A percentile compares a stretch with the other conserved stretches of the same genome.
Conservation (phyloP, 2,113 vertebrate genomes). For the Irena cyanogastra region DNA sequence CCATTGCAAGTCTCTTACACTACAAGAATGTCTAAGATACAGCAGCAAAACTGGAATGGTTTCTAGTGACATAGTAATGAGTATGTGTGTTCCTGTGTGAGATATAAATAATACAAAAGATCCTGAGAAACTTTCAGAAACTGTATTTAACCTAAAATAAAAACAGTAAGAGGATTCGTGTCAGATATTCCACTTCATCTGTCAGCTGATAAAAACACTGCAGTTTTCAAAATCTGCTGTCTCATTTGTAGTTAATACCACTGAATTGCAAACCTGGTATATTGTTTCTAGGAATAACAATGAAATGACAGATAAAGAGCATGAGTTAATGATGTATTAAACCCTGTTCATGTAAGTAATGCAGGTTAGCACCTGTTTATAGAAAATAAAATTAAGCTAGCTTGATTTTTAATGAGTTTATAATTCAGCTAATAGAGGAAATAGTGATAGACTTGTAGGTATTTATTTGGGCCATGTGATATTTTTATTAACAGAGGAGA, state of each 20-base stretch:
- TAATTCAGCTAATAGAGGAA: slow-evolving; percentile 17
- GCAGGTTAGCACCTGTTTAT: neutral
- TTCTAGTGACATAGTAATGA: neutral
- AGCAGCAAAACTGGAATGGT: neutral
- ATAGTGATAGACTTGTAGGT: neutral
- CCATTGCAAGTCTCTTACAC: neutral
- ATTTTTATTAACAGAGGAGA: slow-evolving; percentile 1
- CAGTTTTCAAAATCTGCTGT: neutral
- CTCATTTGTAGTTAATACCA: neutral
- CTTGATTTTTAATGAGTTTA: neutral
- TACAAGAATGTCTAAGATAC: neutral
- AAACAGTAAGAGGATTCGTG: neutral
- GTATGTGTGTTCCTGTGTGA: neutral
- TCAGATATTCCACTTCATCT: neutral
- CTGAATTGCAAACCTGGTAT: neutral
- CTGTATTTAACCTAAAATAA: neutral
- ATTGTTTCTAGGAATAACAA: neutral
- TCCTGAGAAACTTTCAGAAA: neutral
- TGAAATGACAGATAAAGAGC: neutral
- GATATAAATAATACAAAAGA: neutral
- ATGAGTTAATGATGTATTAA: neutral
- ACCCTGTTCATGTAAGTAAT: neutral
- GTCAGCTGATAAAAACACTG: neutral
- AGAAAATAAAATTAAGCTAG: neutral
- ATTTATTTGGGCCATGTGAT: neutral